Conservation (phyloP, 2,797 vertebrate genomes). For the Nyctibius grandis region DNA sequence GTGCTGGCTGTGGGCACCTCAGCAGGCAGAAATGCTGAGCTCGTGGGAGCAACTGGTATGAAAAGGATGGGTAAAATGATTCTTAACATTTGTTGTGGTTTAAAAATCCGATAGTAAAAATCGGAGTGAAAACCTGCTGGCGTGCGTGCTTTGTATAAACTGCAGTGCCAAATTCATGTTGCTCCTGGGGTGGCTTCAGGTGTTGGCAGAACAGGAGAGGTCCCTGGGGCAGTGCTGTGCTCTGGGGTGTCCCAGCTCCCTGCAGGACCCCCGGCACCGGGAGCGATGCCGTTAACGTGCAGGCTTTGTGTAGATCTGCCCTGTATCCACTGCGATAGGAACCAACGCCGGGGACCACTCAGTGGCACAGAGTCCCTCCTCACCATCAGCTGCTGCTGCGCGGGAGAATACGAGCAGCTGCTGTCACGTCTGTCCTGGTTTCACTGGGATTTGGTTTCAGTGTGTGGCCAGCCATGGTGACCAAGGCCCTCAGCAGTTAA, state of each 20-base stretch:
- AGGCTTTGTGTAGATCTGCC: background rate
- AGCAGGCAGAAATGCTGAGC: background rate
- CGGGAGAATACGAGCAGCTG: background rate
- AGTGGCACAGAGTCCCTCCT: background rate
- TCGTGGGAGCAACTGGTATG: background rate
- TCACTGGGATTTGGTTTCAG: too few relatives aligned
- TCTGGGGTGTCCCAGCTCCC: background rate
- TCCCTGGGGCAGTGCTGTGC: background rate
- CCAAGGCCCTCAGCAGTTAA: too few relatives aligned
- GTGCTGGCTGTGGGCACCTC: background rate
- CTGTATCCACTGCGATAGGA: accelerated
- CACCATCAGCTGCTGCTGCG: background rate
- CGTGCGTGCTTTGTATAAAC: background rate
- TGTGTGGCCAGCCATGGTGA: too few relatives aligned
- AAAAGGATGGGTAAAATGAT: background rate
- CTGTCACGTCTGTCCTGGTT: too few relatives aligned
- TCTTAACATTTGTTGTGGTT: background rate
- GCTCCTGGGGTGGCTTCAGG: background rate
- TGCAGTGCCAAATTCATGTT: background rate
- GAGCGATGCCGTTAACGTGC: background rate
- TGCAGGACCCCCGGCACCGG: background rate
- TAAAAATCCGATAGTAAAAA: background rate
- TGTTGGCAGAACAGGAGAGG: background rate
- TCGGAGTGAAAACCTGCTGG: background rate
- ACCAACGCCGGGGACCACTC: background rate